Evolutionary conservation across 1,140 invertebrate genomes (phyloP).

Genomic region (Globodera ellingtonae): DNA sequence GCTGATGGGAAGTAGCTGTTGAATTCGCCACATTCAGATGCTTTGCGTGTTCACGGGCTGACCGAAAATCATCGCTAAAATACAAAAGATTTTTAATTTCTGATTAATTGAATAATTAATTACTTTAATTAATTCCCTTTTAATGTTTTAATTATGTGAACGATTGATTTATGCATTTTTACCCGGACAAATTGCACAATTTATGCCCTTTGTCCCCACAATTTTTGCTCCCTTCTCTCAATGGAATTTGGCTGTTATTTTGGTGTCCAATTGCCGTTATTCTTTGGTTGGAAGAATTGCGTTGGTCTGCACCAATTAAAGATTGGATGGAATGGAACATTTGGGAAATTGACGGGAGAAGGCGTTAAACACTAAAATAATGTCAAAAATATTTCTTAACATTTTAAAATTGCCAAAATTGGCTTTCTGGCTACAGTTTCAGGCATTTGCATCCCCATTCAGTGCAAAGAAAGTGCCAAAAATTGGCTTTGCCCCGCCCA

Average conservation of each 20-base stretch:
- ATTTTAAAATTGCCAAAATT: neutral
- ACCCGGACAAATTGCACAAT: neutral
- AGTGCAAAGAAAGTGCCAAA: neutral
- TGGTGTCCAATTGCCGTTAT: neutral
- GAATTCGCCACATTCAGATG: neutral
- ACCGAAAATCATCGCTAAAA: too few relatives aligned
- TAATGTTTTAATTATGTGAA: too few relatives aligned
- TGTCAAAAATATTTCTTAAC: too few relatives aligned
- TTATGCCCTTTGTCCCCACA: neutral
- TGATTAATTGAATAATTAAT: too few relatives aligned
- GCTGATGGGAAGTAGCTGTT: neutral
- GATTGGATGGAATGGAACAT: slow-evolving; percentile 1
- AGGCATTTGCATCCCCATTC: neutral
- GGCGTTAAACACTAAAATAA: too few relatives aligned
- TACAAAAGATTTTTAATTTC: too few relatives aligned
- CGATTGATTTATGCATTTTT: neutral
- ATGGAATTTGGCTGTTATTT: neutral
- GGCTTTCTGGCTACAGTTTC: neutral
- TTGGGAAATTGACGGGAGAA: neutral
- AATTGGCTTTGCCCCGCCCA: neutral
- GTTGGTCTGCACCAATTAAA: neutral
- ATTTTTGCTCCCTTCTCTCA: neutral
- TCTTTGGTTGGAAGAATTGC: neutral
- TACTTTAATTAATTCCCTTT: too few relatives aligned
- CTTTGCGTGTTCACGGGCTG: too few relatives aligned